Evolutionary conservation across 2,113 vertebrate genomes (phyloP), one percentile per base, ranked within the genome.

Genomic region (Propithecus coquereli): DNA sequence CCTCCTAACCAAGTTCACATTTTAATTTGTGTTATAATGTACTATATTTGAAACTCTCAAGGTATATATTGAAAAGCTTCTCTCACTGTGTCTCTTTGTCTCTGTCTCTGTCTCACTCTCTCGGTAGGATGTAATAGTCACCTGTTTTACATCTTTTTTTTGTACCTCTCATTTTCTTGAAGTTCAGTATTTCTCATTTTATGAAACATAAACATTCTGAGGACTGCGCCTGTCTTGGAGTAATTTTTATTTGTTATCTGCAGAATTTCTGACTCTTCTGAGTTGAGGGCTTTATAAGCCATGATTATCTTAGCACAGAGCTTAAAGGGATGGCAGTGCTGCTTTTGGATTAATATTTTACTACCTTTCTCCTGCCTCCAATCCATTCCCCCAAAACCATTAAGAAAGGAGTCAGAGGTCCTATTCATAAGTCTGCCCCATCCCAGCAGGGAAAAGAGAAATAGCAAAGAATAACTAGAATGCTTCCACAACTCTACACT

Each of bases 341-440:
- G 63, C n/a, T 71, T 88, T 85, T 1, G 1, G 3, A 27, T 93
- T 88, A 86, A 86, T 91, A 77, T 79, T 95, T 97, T 5, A 73
- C 37, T 89, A 4, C 12, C 50, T 71, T 94, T 47, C 37, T 89
- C 27, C 45, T 34, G 11, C 20, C 63, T 8, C 9, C 61, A 54
- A 63, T 47, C 32, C 8, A 40, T 40, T 12, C 74, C 34, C 34
- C 5, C 8, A 11, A 87, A 87, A 90, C 34, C 94, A 93, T 90
- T 86, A 97, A 95, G 54, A 95, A 95, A 77, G 91, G 14, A 5
- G 66, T 66, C 66, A 68, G 45, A 25, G 27, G 61, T 90, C 66
- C 59, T 87, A 66, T 85, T 94, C 89, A 83, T 45, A 82, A 40
- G 79, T 90, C n/a, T 91, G 54, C 20, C 8, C 43, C 50, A 71